Evolutionary conservation across 2,888 invertebrate genomes (phyloP).

Genomic region (Anthophora plumipes): DNA sequence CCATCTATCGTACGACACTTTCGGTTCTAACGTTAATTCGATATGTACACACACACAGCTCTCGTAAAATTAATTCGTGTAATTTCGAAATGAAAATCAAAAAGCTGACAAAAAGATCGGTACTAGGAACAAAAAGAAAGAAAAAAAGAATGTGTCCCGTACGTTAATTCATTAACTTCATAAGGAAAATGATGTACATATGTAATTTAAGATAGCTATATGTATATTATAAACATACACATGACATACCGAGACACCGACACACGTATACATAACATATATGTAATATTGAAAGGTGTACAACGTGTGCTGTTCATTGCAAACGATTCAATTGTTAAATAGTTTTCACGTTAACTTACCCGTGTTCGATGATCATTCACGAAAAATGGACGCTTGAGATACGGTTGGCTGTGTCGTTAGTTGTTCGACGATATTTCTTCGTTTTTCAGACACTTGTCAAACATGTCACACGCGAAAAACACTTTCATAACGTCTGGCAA

Average conservation of each 20-base stretch:
- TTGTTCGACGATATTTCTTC: neutral
- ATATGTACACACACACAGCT: conserved; percentile 14
- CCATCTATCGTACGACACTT: conserved; percentile 47
- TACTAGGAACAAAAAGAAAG: conserved; percentile 50
- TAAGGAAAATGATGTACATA: conserved; percentile 66
- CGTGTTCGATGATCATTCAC: conserved; percentile 18
- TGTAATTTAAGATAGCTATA: conserved; percentile 69
- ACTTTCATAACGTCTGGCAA: neutral
- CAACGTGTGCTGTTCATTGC: conserved; percentile 49
- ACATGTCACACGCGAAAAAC: neutral
- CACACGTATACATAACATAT: conserved; percentile 22
- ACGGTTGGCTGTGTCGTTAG: neutral
- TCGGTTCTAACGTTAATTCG: conserved; percentile 31
- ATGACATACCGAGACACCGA: conserved; percentile 21
- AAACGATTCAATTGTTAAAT: conserved; percentile 40
- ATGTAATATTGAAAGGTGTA: conserved; percentile 57
- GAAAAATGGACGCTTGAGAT: neutral
- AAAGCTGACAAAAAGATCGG: conserved; percentile 36
- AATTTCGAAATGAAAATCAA: conserved; percentile 44
- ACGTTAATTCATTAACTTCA: conserved; percentile 64
- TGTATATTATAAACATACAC: conserved; percentile 43
- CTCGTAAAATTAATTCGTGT: conserved; percentile 18
- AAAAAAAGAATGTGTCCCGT: conserved; percentile 47
- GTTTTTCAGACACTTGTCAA: neutral
- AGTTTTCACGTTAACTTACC: conserved; percentile 51